Evolutionary conservation across 1,140 invertebrate species (phyloP), one percentile per base, ranked within the genome.

Genomic region (Drosophila kohkoa): DNA sequence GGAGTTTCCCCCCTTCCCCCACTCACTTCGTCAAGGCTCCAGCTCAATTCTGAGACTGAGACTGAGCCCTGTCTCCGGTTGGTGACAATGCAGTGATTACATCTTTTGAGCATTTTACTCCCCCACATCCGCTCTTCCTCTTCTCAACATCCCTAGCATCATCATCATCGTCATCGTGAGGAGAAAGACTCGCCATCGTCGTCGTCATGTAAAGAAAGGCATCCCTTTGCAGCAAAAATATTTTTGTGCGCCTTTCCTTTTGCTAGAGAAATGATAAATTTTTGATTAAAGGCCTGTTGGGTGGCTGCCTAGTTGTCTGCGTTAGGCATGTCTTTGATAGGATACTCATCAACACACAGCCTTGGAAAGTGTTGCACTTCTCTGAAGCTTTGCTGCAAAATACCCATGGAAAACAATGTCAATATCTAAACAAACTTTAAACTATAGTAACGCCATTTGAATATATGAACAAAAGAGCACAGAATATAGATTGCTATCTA

Each of bases 71-170:
- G 68, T 72, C 85, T 76, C 63, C 71, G 71, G 60, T 59, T 82
- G 86, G 85, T 89, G 85, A 89, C 85, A 89, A 89, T 89, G 86
- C 85, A 89, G 86, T 89, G 85, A 89, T 89, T 89, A 89, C 85
- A 90, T 89, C 85, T 88, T 88, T 88, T 88, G 85, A 89, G 81
- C 43, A 70, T 71, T 68, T 60, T 63, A 63, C 71, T 79, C 57
- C 62, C 57, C 13, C 74, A 89, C 76, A 81, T 89, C 83, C 85
- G 77, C 79, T 68, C 49, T 51, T 63, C 49, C 38, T 51, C 35
- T 64, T 35, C 55, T 70, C 77, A 28, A 46, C 69, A 2, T 45
- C 62, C n/a, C 35, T 45, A 35, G 41, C 70, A 45, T 59, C 46
- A 16, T 28, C 55, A 20, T 66, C 71, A 60, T 60, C 49, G 41